Base-by-base conservation (phyloP, 2,113 vertebrate genomes). In the Cynocephalus volans region DNA sequence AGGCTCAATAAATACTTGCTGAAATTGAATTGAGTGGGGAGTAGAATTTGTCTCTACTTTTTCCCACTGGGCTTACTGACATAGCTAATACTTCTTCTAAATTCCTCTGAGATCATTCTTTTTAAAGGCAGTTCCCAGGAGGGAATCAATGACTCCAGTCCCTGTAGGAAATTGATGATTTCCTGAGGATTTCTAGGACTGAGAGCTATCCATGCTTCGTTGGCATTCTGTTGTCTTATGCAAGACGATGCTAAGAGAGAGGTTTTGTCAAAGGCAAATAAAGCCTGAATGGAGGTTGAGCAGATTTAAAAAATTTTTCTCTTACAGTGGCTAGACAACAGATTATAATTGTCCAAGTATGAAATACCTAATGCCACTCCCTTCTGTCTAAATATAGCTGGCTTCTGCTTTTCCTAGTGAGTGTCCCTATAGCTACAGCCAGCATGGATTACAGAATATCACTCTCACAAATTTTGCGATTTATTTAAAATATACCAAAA, bases 21-120 rank as follows among this genome's bases (percentile, higher is more conserved):
- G 90, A n/a, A 82, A 96, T 83, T 67, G 88, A 97, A 94, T n/a
- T 89, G 91, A 92, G 76, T 28, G 75, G 95, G 86, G 64, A 79
- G 45, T 52, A 62, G 87, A 97, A 97, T 95, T 98, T 98, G 83
- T 97, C 45, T 96, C 87, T 81, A 64, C 89, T 95, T 97, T 94
- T 84, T 13, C 95, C 89, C 93, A 96, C 90, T 96, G 94, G 92
- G 92, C 94, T 96, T 92, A 77, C 95, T 85, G 95, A 97, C 93
- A 98, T 95, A 94, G 93, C 81, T 95, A 96, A 98, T 88, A 95
- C 86, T 75, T 90, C 97, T 97, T 97, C 96, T 95, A 95, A 96
- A 97, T 97, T 97, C 97, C 97, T 97, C 87, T 90, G 97, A 98
- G 97, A 98, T 96, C 92, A 93, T 96, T 90, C 86, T 97, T 93